A percentile compares a stretch with the other conserved stretches of the same genome.
Conservation (phyloP, 2,888 invertebrate genomes). For the Nemotelus pantherinus region DNA sequence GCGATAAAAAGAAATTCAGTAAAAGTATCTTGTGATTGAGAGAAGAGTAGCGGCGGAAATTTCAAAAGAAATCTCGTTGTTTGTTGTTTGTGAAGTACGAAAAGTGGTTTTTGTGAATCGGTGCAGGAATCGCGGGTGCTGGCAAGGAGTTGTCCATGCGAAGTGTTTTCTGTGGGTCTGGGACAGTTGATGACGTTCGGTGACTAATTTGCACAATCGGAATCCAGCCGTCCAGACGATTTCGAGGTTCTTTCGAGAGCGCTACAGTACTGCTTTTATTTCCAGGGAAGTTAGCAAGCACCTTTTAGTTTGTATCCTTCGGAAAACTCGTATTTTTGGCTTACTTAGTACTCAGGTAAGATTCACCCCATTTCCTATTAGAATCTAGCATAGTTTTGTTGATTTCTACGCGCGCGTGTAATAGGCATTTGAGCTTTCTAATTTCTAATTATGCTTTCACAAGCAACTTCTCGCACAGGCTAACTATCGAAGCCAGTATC, state of each 20-base stretch:
- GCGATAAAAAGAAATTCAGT: constrained; percentile 7
- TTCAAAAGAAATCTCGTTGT: not conserved
- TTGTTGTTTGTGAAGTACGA: too few relatives aligned
- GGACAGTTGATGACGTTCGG: constrained; percentile 5
- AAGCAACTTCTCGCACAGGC: not conserved
- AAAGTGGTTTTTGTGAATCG: too few relatives aligned
- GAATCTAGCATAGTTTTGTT: not conserved
- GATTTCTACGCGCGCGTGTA: constrained; percentile 29
- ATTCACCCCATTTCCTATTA: not conserved
- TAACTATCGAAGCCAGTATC: too few relatives aligned
- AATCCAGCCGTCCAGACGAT: not conserved
- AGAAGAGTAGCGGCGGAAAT: not conserved
- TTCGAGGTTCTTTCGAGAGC: too few relatives aligned
- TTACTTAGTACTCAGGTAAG: constrained; percentile 8
- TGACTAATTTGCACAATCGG: constrained; percentile 12
- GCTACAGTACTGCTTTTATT: too few relatives aligned
- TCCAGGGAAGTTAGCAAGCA: too few relatives aligned
- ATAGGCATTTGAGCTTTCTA: constrained; percentile 5
- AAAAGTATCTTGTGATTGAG: constrained; percentile 9
- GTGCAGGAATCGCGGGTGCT: not conserved
- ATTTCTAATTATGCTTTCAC: not conserved
- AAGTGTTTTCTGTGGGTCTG: not conserved
- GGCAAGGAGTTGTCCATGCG: not conserved
- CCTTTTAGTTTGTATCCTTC: too few relatives aligned
- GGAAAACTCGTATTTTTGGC: too few relatives aligned